Conservation (phyloP, 2,113 vertebrate genomes). For the Pseudopodoces humilis region DNA sequence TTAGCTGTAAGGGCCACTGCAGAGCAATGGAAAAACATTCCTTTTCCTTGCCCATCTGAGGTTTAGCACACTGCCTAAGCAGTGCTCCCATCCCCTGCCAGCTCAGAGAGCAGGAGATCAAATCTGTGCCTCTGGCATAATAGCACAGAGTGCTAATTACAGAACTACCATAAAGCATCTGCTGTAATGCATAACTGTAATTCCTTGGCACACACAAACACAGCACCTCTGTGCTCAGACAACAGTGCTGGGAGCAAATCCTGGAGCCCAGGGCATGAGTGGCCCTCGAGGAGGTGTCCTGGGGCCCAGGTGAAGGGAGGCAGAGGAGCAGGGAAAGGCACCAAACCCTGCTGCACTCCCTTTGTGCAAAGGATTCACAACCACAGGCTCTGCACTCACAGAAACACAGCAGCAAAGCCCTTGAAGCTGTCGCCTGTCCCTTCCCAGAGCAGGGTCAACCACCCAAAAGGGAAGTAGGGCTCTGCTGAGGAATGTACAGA, state of each 20-base stretch:
- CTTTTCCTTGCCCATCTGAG: conserved; percentile 30
- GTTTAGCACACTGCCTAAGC: conserved; percentile 7
- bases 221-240: conserved; percentile 10
- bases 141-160: conserved; percentile 39
- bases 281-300: not conserved
- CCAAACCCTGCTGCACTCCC: fast-evolving
- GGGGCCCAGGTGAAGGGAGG: not conserved
- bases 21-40: conserved; percentile 31
- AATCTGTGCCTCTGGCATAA: conserved; percentile 30
- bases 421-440: not conserved
- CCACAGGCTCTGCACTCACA: not conserved
- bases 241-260: not conserved
- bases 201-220: conserved; percentile 16
- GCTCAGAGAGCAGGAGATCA: conserved; percentile 55
- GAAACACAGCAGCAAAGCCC: not conserved
- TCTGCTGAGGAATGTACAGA: not conserved
- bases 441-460: not conserved
- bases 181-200: conserved; percentile 38
- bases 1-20: conserved; percentile 1
- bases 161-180: conserved; percentile 54
- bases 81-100: conserved; percentile 35
- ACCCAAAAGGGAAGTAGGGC: not conserved
- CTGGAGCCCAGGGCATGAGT: not conserved
- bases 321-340: not conserved
- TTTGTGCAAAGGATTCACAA: fast-evolving